Base-by-base conservation (phyloP, 2,113 vertebrate species). In the Microtus ochrogaster region DNA sequence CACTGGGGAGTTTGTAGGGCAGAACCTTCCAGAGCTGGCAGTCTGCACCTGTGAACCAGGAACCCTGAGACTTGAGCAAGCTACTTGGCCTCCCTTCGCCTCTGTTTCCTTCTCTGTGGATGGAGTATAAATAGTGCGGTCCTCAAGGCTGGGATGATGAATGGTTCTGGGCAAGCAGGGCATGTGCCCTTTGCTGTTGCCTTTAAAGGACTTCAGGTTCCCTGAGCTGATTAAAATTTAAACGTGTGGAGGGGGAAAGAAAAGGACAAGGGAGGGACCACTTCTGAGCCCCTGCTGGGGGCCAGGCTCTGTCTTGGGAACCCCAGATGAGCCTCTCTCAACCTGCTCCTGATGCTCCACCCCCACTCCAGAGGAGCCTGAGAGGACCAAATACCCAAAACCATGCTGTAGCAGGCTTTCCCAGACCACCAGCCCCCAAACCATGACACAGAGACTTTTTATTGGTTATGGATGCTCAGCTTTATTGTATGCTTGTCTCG, bases 191-290 rank as follows among this genome's bases (percentile, higher is more conserved):
- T 11, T 4, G 52, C 30, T 63, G 41, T 61, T 49, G 2, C 63
- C 68, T 16, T 65, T 14, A 58, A 88, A 78, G 47, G 47, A 68
- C 63, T 66, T 94, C 28, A 7, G 19, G 63, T 79, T 28, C 14
- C 72, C 78, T 21, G 86, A 93, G 65, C 55, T 70, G 73, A 52
- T 94, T 85, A 76, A 52, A 78, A 63, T 55, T 47, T 49, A 74
- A 89, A 28, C 33, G 55, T 21, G 10, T 44, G 7, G 83, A 24
- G 33, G 7, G 16, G 2, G 36, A 63, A 22, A 22, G 44, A 82
- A 76, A 63, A 61, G 2, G 30, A 89, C 26, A 33, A 49, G 47
- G 68, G 22, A 33, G 24, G 33, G 16, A 19, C 81, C 26, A 16
- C 58, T 16, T 5, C 49, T 55, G 81, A 90, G 26, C 19, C n/a